Base-by-base conservation (phyloP, 2,797 vertebrate species). In the Eulemur coronatus region DNA sequence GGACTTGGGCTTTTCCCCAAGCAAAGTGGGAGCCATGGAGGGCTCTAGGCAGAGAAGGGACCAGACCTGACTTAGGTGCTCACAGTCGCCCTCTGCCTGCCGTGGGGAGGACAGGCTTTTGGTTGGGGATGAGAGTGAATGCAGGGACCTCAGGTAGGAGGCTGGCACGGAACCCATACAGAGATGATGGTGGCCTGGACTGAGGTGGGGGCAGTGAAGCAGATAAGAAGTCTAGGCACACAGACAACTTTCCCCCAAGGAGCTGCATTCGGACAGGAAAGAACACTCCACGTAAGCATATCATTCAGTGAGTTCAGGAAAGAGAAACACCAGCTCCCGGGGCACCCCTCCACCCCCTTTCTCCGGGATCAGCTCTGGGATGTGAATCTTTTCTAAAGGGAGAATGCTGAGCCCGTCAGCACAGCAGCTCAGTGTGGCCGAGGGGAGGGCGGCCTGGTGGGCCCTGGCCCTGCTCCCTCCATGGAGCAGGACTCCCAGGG, bases 101-200 rank as follows among this genome's bases (percentile, higher is more conserved):
- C n/a, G 1, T 1, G 5, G 52, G 24, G 15, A 59, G 35, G 88
- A 80, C 67, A 81, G 43, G 59, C 20, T 46, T 72, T 67, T 52
- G 38, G 0, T 70, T n/a, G 26, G 75, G 5, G 20, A 6, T 7
- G 35, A 75, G 43, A 2, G 22, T 38, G 13, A 43, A 6, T 1
- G 1, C 26, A 0, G 15, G 46, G n/a, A 35, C 33, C 4, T 9
- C 4, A 5, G 65, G 57, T 17, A 17, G 14, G 11, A 38, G 8
- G 9, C n/a, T 20, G 41, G 9, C 1, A 2, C 4, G 10, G 35
- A 6, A 28, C 52, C 28, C n/a, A 55, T 20, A 48, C 38, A 79
- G 46, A 79, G 22, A 15, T 24, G 48, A 22, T 46, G 48, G 35
- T 6, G 33, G 14, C 33, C 17, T 72, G 41, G 73, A 4, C 30